Percentiles rank a stretch among this genome's conserved stretches.
Conservation (phyloP, 2,113 vertebrate genomes). For the Callopanchax toddi region DNA sequence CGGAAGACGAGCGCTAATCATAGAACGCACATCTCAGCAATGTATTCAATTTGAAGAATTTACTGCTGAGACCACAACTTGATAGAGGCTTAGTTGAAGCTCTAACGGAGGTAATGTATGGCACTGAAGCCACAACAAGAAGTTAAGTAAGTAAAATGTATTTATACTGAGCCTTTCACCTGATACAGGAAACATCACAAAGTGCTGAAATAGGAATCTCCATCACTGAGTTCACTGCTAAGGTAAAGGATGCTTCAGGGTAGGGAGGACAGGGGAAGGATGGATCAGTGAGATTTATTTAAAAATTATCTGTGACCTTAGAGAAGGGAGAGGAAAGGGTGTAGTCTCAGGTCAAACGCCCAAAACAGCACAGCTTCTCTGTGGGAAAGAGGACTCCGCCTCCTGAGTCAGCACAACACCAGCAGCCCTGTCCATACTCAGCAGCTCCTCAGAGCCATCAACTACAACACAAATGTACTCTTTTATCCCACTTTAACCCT, state of each 20-base stretch:
- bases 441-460: not conserved
- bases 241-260: constrained; percentile 24
- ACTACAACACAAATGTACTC: too few relatives aligned
- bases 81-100: constrained; percentile 45
- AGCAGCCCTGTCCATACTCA: constrained; percentile 38
- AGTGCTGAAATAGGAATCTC: constrained; percentile 61
- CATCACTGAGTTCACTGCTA: constrained; percentile 52
- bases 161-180: too few relatives aligned
- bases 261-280: constrained; percentile 8
- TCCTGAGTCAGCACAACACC: constrained; percentile 50
- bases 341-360: not conserved
- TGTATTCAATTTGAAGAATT: constrained; percentile 11
- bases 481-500: not conserved
- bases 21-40: not conserved
- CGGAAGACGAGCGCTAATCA: not conserved
- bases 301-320: constrained; percentile 18
- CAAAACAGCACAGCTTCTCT: constrained; percentile 23
- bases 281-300: not conserved
- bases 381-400: constrained; percentile 11
- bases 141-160: too few relatives aligned
- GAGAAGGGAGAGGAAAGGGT: not conserved
- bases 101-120: constrained; percentile 52
- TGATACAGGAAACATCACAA: too few relatives aligned
- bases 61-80: constrained; percentile 51
- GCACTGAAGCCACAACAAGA: constrained; percentile 39